Evolutionary conservation across 1,140 invertebrate species (phyloP).

Genomic region (Nebria ingens): DNA sequence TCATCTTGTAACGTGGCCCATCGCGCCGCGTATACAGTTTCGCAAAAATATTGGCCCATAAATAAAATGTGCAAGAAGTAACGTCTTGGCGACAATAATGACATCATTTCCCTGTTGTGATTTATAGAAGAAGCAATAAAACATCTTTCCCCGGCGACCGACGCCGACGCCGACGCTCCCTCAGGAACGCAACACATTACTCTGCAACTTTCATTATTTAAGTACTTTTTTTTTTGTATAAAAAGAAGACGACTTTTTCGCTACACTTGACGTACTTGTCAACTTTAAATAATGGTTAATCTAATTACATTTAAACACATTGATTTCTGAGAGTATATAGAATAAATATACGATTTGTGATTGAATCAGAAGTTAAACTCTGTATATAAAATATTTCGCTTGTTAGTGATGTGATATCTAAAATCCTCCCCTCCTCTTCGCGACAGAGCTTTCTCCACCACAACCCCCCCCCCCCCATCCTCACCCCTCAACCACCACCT

Average conservation of each 20-base stretch:
- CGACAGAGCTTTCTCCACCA: no score
- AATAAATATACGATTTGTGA: no score
- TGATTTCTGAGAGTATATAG: no score
- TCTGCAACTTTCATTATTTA: slow-evolving; percentile 6
- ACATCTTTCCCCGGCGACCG: no score
- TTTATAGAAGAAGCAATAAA: slow-evolving; percentile 4
- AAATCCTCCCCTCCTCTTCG: no score
- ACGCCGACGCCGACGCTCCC: background rate
- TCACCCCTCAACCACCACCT: no score
- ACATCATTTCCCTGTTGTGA: slow-evolving; percentile 4
- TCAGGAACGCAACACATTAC: background rate
- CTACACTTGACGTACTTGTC: background rate
- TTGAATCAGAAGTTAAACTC: no score
- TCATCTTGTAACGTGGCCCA: slow-evolving; percentile 1
- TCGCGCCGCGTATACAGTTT: background rate
- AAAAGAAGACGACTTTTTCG: background rate
- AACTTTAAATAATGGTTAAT: slow-evolving; percentile 2
- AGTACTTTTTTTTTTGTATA: background rate
- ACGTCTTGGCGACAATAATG: background rate
- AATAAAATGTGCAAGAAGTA: slow-evolving; percentile 1
- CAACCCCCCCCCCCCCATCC: no score
- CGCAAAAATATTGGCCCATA: slow-evolving; percentile 1
- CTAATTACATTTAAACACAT: no score
- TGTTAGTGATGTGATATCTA: no score
- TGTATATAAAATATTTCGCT: no score